Conservation (phyloP, 2,113 vertebrate genomes). For the Lepisosteus osseus region DNA sequence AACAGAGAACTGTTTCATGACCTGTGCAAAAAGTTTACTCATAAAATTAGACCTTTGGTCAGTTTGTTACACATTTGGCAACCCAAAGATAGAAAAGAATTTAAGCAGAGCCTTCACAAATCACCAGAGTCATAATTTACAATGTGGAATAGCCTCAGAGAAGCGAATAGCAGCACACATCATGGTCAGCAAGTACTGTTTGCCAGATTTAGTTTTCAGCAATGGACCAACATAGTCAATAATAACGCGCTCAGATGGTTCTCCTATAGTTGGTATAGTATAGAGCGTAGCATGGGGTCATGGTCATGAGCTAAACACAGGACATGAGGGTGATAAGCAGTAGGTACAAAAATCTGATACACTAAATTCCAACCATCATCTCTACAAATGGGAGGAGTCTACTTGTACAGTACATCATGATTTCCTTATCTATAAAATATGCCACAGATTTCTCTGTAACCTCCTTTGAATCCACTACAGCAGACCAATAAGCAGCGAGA, state of each 20-base stretch:
- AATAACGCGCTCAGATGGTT: not conserved
- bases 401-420: not conserved
- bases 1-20: not conserved
- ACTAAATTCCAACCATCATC: not conserved
- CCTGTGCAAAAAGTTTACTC: not conserved
- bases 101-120: not conserved
- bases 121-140: not conserved
- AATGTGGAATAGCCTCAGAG: not conserved
- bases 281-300: not conserved
- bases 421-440: not conserved
- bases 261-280: not conserved
- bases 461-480: not conserved
- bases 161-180: not conserved
- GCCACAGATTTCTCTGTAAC: not conserved
- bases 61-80: not conserved
- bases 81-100: conserved; percentile 8
- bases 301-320: not conserved
- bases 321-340: not conserved
- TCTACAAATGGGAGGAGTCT: not conserved
- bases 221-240: not conserved
- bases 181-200: not conserved
- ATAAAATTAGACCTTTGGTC: not conserved
- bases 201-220: not conserved
- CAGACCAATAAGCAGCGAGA: not conserved
- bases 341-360: not conserved